phyloP scores from a whole-genome alignment of 1,140 invertebrate genomes.

The Teleopsis dalmanni region DNA sequence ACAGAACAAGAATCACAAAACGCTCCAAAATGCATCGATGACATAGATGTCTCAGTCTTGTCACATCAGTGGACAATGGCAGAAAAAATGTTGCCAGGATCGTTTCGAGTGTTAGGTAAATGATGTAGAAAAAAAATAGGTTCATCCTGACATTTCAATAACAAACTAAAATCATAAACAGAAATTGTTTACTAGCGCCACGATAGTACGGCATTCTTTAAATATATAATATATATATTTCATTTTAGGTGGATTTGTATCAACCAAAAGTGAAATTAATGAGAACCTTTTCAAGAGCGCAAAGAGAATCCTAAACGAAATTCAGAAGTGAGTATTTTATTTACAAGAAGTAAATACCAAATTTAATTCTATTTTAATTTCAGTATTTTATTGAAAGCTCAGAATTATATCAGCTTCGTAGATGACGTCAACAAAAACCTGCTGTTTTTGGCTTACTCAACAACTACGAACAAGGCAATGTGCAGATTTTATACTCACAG shows the following conservation, averaged over 20 bases:
- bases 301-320: conserved; percentile 34
- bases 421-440: conserved; percentile 12
- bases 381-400: conserved; percentile 10
- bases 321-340: conserved; percentile 26
- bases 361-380: background rate
- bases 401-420: conserved; percentile 4
- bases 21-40: conserved; percentile 19
- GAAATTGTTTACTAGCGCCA: no score
- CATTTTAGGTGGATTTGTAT: conserved; percentile 32
- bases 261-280: no score
- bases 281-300: no score
- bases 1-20: background rate
- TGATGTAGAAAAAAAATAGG: background rate
- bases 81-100: conserved; percentile 40
- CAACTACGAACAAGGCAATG: conserved; percentile 24
- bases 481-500: conserved; percentile 26
- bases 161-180: no score
- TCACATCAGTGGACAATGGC: conserved; percentile 38
- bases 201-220: no score
- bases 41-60: conserved; percentile 33
- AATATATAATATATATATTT: no score
- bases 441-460: conserved; percentile 32
- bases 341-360: background rate
- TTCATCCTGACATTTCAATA: no score
- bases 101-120: conserved; percentile 38